phyloP scores from a whole-genome alignment of 64 coral and sea anemone species.

The Orbicella faveolata region DNA sequence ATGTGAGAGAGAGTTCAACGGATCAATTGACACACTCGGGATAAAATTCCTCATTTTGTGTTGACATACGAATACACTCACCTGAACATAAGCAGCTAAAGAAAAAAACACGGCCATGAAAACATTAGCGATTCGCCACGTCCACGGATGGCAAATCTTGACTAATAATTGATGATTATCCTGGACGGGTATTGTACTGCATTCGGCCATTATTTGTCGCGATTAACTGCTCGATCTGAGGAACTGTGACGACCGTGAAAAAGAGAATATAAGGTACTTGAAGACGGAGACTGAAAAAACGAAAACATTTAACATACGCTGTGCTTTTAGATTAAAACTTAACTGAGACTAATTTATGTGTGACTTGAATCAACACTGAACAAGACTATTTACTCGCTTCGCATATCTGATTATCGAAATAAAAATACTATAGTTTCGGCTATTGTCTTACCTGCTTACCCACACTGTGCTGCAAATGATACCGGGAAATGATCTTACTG shows the following conservation, averaged over 20 bases:
- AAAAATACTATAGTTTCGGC: too few species aligned
- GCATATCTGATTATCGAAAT: too few species aligned
- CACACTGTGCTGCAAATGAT: too few species aligned
- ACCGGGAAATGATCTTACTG: too few species aligned
- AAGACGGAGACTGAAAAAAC: not conserved
- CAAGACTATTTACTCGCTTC: too few species aligned
- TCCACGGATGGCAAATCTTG: constrained; percentile 39
- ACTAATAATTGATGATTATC: not conserved
- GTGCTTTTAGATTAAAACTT: too few species aligned
- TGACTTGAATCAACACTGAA: too few species aligned
- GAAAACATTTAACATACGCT: not conserved
- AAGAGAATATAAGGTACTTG: not conserved
- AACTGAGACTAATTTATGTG: too few species aligned
- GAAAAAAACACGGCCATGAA: constrained; percentile 59
- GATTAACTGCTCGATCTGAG: not conserved
- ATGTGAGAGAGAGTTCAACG: too few species aligned
- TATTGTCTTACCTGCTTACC: too few species aligned
- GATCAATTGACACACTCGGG: not conserved
- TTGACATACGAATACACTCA: not conserved
- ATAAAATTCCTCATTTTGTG: not conserved
- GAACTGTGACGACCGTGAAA: not conserved
- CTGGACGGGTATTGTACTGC: constrained; percentile 8
- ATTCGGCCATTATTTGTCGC: constrained; percentile 4
- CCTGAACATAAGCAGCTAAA: constrained; percentile 66
- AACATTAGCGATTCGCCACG: constrained; percentile 57